phyloP scores from a whole-genome alignment of 2,888 invertebrate genomes.

The Abscondita cerata region DNA sequence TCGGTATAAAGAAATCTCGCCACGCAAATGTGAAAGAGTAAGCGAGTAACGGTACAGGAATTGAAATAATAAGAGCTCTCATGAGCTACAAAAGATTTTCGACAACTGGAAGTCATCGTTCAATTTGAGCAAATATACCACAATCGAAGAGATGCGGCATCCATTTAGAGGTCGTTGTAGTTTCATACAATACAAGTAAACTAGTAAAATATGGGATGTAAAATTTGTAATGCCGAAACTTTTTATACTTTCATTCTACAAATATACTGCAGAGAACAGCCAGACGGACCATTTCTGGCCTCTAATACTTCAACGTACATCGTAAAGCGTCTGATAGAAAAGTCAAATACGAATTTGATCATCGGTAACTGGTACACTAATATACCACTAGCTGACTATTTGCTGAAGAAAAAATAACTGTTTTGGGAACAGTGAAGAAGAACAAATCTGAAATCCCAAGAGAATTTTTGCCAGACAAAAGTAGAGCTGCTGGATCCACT shows the following conservation, averaged over 20 bases:
- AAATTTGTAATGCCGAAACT: slow-evolving; percentile 34
- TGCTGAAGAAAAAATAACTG: slow-evolving; percentile 17
- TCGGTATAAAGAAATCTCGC: no score
- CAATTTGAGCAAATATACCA: neutral
- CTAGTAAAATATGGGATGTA: slow-evolving; percentile 40
- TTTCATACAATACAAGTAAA: slow-evolving; percentile 38
- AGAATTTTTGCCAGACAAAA: slow-evolving; percentile 18
- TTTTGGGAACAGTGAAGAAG: slow-evolving; percentile 26
- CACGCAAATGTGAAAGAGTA: no score
- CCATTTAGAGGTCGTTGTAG: neutral
- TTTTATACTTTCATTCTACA: slow-evolving; percentile 30
- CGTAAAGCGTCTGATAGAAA: slow-evolving; percentile 34
- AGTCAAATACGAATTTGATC: slow-evolving; percentile 40
- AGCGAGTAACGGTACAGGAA: no score
- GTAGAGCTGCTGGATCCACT: slow-evolving; percentile 15
- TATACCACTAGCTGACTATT: no score
- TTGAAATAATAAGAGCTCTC: no score
- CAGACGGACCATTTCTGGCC: slow-evolving; percentile 19
- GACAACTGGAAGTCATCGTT: neutral
- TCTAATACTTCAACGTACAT: slow-evolving; percentile 23
- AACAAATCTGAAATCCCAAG: slow-evolving; percentile 13
- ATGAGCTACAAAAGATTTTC: no score
- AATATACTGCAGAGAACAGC: slow-evolving; percentile 25
- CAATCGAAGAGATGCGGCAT: no score
- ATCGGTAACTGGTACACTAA: slow-evolving; percentile 4